These are phyloP conservation scores for Platysteira castanea DNA, from an alignment of 2,113 vertebrate genomes.

Conservation along the genomic window DNA sequence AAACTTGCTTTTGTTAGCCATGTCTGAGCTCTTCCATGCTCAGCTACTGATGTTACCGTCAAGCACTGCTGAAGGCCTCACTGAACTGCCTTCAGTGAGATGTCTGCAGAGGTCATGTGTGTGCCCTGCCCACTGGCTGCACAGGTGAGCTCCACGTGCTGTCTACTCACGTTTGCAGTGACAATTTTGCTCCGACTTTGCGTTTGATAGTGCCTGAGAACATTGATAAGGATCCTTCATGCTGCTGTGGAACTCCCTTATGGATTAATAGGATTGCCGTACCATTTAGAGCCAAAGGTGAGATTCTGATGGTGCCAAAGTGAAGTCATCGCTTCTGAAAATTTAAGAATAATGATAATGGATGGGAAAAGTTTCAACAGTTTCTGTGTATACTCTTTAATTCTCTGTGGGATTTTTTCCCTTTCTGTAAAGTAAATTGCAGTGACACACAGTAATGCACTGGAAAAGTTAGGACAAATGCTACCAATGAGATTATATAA, in stretches of 20 bases:
- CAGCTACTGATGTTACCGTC: neutral
- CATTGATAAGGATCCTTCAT: neutral
- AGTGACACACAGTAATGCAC: neutral
- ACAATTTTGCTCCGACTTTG: neutral
- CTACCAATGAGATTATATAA: slow-evolving; percentile 42
- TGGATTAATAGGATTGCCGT: neutral
- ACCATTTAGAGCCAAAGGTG: neutral
- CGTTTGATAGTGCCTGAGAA: neutral
- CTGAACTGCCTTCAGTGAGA: neutral
- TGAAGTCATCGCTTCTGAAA: neutral
- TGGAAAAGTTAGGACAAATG: slow-evolving; percentile 15
- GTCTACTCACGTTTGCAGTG: neutral
- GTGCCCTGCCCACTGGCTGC: neutral
- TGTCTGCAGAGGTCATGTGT: neutral
- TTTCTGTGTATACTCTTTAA: neutral
- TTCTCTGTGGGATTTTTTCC: neutral
- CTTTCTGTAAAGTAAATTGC: neutral
- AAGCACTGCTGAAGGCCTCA: neutral
- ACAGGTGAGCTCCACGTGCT: neutral
- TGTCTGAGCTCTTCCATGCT: neutral
- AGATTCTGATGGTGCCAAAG: neutral
- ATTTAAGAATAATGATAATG: neutral
- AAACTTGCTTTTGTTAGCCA: neutral
- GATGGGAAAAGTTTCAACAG: neutral
- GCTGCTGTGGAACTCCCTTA: neutral